These are phyloP conservation scores for Oreotragus oreotragus DNA, from an alignment of 2,113 vertebrate species.

Conservation along the genomic window DNA sequence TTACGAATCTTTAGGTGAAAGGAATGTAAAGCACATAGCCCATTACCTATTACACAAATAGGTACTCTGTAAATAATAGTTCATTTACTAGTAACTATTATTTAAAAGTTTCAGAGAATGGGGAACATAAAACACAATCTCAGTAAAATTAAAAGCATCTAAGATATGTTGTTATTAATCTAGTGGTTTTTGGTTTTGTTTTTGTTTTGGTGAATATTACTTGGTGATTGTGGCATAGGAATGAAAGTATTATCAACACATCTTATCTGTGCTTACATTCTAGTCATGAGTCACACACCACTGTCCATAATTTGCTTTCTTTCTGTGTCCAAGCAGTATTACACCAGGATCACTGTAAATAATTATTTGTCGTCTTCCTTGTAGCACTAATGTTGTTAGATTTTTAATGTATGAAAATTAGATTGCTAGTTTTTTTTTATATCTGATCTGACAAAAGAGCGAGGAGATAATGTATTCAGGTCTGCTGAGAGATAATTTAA, in stretches of 20 bases:
- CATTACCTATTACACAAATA: neutral
- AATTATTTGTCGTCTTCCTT: neutral
- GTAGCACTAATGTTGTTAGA: neutral
- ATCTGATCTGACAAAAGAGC: neutral
- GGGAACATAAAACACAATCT: neutral
- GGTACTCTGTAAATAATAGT: neutral
- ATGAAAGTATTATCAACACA: neutral
- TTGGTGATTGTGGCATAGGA: neutral
- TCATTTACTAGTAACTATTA: neutral
- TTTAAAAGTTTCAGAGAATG: neutral
- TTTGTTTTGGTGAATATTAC: neutral
- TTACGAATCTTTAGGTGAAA: neutral
- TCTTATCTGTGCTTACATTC: neutral
- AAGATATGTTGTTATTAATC: neutral
- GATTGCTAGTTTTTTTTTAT: neutral
- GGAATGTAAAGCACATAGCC: neutral
- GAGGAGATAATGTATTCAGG: neutral
- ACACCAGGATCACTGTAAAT: neutral
- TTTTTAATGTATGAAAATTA: slow-evolving; percentile 22
- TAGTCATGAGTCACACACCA: neutral
- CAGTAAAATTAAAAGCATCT: slow-evolving; percentile 22
- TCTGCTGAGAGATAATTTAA: neutral
- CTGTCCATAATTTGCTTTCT: neutral
- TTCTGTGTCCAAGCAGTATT: neutral
- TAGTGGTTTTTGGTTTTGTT: neutral